phyloP scores from a whole-genome alignment of 2,888 invertebrate species.

The Oxyscelio sp. region DNA sequence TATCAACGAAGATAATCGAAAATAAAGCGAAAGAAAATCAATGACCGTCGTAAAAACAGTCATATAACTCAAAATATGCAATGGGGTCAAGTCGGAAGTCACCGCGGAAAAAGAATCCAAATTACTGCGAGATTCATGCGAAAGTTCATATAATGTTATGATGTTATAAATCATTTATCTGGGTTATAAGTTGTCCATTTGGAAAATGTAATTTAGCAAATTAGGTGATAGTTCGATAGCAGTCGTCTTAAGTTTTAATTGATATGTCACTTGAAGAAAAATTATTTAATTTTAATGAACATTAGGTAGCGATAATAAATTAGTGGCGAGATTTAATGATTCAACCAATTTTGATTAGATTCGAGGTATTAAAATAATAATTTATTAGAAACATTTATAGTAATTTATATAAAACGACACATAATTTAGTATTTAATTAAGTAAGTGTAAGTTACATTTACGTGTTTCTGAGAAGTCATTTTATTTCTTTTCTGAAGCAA shows the following conservation, averaged over 20 bases:
- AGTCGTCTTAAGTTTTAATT: slow-evolving; percentile 25
- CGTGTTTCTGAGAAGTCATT: not conserved
- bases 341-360: slow-evolving; percentile 11
- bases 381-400: slow-evolving; percentile 14
- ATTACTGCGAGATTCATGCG: slow-evolving; percentile 27
- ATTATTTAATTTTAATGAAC: slow-evolving; percentile 38
- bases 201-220: slow-evolving; percentile 21
- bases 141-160: slow-evolving; percentile 43
- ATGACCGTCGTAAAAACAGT: slow-evolving; percentile 33
- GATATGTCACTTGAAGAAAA: slow-evolving; percentile 26
- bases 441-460: not conserved
- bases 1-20: slow-evolving; percentile 44
- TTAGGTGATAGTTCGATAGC: slow-evolving; percentile 12
- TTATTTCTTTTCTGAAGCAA: slow-evolving; percentile 17
- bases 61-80: slow-evolving; percentile 40
- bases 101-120: slow-evolving; percentile 26
- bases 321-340: slow-evolving; percentile 18
- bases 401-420: slow-evolving; percentile 7
- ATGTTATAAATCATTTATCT: slow-evolving; percentile 34
- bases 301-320: slow-evolving; percentile 28
- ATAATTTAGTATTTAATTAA: slow-evolving; percentile 21
- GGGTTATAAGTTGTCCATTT: slow-evolving; percentile 16
- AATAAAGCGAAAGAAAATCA: slow-evolving; percentile 45
- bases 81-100: slow-evolving; percentile 47
- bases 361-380: slow-evolving; percentile 5